Base-by-base conservation (phyloP, 1,140 invertebrate genomes). In the Pseudomyrmex dendroicus region DNA sequence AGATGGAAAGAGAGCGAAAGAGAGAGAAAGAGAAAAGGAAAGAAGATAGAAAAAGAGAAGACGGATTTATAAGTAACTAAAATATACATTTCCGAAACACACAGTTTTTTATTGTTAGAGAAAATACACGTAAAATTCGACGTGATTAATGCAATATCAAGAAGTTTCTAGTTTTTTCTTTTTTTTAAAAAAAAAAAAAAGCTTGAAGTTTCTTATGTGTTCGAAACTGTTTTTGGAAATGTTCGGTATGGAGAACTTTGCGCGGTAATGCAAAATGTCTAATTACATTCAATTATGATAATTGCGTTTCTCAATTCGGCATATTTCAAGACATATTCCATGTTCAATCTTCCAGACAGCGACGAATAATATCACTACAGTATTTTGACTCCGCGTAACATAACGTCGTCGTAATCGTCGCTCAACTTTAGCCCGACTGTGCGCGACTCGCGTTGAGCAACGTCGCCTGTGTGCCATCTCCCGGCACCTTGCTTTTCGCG, bases 331-430 rank as follows among this genome's bases (percentile, higher is more conserved):
- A 9, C 20, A 66, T 48, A 17, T 44, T n/a, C 15, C 35, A 1
- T 66, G 48, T 22, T 25, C 9, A 54, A 35, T 70, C 50, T 70
- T 44, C 25, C 50, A 17, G 13, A 50, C 13, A 70, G 8, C 22
- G 17, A 68, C 46, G 50, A 54, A 17, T 50, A 68, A 68, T 13
- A 25, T 68, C 8, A 35, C 22, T 54, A 54, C 50, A 54, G 20
- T 25, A 54, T 20, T 35, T 68, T 15, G 66, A 70, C 67, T 70
- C 7, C 67, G 22, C 22, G 50, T 54, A 54, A 70, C 25, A 56
- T 15, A 70, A 70, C 7, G 50, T 70, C 15, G 15, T 52, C 15
- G 15, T 52, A 68, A 52, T 68, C 5, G 20, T 68, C 48, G 20
- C 22, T 35, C 13, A 46, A 25, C 15, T 70, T 22, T 9, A 70